A percentile compares a stretch with the other conserved stretches of the same genome.
These are phyloP conservation scores for Gymnogyps californianus DNA, from an alignment of 2,113 vertebrate genomes.

Conservation along the genomic window DNA sequence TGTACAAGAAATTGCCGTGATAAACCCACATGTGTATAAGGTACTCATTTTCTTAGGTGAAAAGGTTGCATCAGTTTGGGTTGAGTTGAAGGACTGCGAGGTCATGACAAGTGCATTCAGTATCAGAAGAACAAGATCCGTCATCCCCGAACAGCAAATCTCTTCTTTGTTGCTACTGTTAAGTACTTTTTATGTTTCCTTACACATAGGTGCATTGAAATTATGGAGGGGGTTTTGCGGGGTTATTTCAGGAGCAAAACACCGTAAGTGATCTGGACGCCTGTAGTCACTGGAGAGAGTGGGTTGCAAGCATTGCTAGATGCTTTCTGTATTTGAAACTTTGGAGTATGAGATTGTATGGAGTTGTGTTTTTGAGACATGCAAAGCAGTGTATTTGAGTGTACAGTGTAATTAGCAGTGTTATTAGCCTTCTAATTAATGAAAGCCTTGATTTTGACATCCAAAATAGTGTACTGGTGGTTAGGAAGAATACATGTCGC, in stretches of 20 bases:
- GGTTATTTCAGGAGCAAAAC: background rate
- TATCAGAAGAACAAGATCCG: background rate
- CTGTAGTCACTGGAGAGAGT: background rate
- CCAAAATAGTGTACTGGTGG: background rate
- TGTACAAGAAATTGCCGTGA: background rate
- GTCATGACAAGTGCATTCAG: background rate
- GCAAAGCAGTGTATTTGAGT: background rate
- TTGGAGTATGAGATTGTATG: accelerated
- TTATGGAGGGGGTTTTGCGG: background rate
- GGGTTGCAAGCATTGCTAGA: background rate
- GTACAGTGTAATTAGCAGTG: background rate
- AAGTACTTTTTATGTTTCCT: background rate
- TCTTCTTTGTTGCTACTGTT: background rate
- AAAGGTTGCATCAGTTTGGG: background rate
- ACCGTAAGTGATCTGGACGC: background rate
- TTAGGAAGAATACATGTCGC: background rate
- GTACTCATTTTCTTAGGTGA: background rate
- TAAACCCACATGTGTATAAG: background rate
- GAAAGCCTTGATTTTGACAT: background rate
- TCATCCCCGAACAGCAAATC: background rate
- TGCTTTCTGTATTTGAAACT: background rate
- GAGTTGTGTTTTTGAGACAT: background rate
- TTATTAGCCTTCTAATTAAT: background rate
- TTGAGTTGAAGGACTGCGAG: background rate
- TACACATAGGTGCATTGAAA: background rate